Evolutionary conservation across 2,113 vertebrate genomes (phyloP).

Genomic region (Lepidiolamprologus cunningtoni): DNA sequence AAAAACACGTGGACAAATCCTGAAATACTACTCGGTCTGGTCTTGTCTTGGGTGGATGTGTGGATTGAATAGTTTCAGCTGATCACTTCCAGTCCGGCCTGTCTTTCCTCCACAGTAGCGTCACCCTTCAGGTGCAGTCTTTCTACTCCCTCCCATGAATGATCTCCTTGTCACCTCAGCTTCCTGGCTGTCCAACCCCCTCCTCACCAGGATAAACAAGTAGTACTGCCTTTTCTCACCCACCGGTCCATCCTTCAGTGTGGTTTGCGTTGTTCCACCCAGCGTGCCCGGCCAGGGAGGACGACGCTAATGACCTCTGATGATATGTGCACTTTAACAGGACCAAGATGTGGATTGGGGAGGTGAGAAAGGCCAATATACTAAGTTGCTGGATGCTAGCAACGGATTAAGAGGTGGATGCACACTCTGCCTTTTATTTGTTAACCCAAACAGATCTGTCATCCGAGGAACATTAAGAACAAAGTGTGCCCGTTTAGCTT

Average conservation of each 20-base stretch:
- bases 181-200: conserved; percentile 47
- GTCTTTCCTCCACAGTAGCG: conserved; percentile 28
- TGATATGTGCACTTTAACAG: neutral
- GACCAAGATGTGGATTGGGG: conserved; percentile 37
- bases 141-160: neutral
- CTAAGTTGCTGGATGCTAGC: neutral
- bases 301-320: conserved; percentile 35
- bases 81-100: conserved; percentile 28
- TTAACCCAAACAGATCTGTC: neutral
- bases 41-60: neutral
- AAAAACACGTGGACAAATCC: neutral
- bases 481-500: neutral
- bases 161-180: conserved; percentile 37
- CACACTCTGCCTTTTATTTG: neutral
- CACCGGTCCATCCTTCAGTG: neutral
- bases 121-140: conserved; percentile 34
- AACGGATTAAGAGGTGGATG: neutral
- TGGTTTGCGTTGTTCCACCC: neutral
- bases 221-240: conserved; percentile 14
- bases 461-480: neutral
- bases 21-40: neutral
- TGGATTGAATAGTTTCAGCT: conserved; percentile 33
- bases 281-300: neutral
- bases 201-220: conserved; percentile 44
- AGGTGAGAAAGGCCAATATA: conserved; percentile 33